Evolutionary conservation across 2,888 invertebrate species (phyloP).

Genomic region (Parasteatoda lunata): DNA sequence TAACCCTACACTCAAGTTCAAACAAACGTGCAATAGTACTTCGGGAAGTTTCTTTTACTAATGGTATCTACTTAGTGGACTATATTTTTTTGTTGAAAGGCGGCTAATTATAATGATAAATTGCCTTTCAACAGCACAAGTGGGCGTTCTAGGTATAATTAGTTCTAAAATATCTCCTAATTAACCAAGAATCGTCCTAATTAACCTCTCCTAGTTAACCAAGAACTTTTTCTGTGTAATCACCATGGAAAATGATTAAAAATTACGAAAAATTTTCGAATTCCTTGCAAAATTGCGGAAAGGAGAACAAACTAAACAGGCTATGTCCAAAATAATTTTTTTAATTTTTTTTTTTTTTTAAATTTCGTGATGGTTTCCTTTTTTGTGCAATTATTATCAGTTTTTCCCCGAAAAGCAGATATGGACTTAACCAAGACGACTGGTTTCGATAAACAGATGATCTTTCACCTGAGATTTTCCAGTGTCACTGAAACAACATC

Average conservation of each 20-base stretch:
- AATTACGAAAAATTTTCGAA: background rate
- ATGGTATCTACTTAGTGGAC: background rate
- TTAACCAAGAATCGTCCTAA: background rate
- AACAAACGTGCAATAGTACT: background rate
- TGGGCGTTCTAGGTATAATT: background rate
- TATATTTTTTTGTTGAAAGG: background rate
- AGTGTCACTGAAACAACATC: no score
- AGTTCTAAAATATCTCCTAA: background rate
- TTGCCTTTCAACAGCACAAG: background rate
- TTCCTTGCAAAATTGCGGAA: background rate
- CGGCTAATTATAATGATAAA: conserved; percentile 1
- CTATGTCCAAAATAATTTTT: no score
- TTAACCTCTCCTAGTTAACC: no score
- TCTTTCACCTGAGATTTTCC: no score
- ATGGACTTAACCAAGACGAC: no score
- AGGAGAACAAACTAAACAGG: background rate
- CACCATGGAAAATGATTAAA: background rate
- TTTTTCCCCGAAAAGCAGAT: no score
- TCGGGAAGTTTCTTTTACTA: background rate
- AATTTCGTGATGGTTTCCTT: no score
- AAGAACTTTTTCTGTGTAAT: background rate
- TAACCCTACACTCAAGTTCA: background rate
- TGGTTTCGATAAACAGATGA: no score
- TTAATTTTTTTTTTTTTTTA: no score
- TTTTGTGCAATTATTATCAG: no score